Conservation (phyloP, 2,113 vertebrate genomes). For the Heteronetta atricapilla region DNA sequence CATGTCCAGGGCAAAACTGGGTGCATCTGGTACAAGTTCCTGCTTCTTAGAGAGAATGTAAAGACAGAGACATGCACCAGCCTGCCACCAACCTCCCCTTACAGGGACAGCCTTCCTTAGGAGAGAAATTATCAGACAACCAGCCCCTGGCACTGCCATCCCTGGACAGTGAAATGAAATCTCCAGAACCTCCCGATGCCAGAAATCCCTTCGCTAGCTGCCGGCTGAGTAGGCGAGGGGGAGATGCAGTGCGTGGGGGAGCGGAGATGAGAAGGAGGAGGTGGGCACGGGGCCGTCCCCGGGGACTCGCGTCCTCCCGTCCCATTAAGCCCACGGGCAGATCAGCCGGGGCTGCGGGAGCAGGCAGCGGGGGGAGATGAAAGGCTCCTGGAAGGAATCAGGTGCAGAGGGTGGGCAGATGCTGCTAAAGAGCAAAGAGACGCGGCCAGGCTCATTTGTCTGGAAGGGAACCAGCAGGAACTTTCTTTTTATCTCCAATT, state of each 20-base stretch:
- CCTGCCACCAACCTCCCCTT: rapidly evolving
- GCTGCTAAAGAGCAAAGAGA: conserved; percentile 54
- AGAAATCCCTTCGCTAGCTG: background rate
- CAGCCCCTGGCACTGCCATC: background rate
- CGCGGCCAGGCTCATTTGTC: conserved; percentile 63
- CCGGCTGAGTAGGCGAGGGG: background rate
- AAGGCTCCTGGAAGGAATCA: conserved; percentile 55
- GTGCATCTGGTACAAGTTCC: background rate
- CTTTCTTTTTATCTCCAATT: conserved; percentile 53
- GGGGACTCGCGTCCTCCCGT: background rate
- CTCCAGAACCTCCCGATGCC: background rate
- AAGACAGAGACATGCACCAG: background rate
- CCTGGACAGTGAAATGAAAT: background rate
- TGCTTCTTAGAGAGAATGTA: background rate
- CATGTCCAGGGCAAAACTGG: background rate
- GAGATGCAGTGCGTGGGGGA: background rate
- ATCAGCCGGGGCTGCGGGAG: background rate
- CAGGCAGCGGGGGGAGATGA: conserved; percentile 23
- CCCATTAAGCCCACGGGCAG: background rate
- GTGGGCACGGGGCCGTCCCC: background rate
- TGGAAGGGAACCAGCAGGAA: conserved; percentile 63
- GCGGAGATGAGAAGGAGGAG: background rate
- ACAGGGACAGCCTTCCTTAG: rapidly evolving
- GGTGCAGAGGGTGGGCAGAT: conserved; percentile 60
- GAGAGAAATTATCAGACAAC: background rate